Evolutionary conservation across 35 echinoderm and acorn worm genomes (phyloP).

Genomic region (Ophiothrix spiculata): DNA sequence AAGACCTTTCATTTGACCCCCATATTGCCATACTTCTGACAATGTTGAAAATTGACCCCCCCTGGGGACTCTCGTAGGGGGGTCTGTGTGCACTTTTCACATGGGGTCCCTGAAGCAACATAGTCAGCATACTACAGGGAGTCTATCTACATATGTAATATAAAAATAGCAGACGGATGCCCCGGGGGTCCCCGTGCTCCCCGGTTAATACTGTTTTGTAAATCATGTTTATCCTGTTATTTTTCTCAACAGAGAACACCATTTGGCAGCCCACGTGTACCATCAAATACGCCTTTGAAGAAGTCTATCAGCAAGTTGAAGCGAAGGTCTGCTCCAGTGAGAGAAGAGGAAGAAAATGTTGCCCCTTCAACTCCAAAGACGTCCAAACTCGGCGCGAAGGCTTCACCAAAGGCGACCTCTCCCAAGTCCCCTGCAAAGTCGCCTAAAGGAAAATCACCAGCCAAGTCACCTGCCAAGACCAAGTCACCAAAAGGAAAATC

Average conservation of each 20-base stretch:
- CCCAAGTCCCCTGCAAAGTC: not conserved
- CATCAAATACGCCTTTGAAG: conserved; percentile 69
- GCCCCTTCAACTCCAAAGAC: not conserved
- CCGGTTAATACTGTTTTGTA: no score
- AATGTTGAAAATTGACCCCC: no score
- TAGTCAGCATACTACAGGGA: no score
- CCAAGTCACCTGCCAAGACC: not conserved
- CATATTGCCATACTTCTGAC: no score
- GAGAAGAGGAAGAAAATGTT: conserved; percentile 65
- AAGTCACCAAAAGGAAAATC: conserved; percentile 3
- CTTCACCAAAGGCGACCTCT: conserved; percentile 37
- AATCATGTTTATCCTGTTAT: no score
- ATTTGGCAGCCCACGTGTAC: conserved; percentile 87
- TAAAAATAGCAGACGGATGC: no score
- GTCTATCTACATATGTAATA: no score
- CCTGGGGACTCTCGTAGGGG: no score
- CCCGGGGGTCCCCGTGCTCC: no score
- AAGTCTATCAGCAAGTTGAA: conserved; percentile 71
- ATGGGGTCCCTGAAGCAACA: no score
- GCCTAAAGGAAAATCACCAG: not conserved
- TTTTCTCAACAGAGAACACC: conserved; percentile 57
- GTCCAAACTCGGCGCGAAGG: conserved; percentile 16
- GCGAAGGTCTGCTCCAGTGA: conserved; percentile 80
- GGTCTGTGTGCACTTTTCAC: no score
- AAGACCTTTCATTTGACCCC: no score